Conservation (phyloP, 2,113 vertebrate species). For the Felis chaus region DNA sequence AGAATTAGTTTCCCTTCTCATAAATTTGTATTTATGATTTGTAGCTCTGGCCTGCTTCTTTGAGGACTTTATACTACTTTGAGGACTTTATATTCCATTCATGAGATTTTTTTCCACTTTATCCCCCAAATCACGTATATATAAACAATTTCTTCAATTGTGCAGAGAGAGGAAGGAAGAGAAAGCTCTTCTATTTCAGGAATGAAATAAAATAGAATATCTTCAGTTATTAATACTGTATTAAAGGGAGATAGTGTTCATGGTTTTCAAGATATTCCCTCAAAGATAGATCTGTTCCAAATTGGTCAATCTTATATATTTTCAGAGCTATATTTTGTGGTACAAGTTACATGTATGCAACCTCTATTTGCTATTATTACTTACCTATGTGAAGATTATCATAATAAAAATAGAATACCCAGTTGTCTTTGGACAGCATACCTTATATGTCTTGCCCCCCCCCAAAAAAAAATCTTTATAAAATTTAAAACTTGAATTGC, state of each 20-base stretch:
- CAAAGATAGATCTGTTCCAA: background rate
- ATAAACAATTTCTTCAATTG: background rate
- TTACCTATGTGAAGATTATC: background rate
- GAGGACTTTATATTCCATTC: background rate
- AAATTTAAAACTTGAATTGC: background rate
- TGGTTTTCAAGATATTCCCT: background rate
- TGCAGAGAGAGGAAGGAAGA: background rate
- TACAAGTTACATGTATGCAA: background rate
- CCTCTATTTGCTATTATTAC: background rate
- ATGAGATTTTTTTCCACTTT: background rate
- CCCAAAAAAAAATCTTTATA: background rate
- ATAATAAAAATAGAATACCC: background rate
- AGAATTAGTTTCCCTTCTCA: background rate
- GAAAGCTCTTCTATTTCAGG: background rate
- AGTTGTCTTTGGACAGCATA: background rate
- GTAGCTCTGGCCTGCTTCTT: background rate
- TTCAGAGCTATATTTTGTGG: background rate
- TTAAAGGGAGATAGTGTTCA: background rate
- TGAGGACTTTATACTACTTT: background rate
- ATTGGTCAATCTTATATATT: background rate
- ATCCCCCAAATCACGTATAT: background rate
- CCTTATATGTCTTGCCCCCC: background rate
- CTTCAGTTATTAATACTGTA: background rate
- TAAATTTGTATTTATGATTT: background rate
- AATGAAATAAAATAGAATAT: slow-evolving; percentile 19